phyloP scores from a whole-genome alignment of 2,113 vertebrate genomes.

The Indri indri region DNA sequence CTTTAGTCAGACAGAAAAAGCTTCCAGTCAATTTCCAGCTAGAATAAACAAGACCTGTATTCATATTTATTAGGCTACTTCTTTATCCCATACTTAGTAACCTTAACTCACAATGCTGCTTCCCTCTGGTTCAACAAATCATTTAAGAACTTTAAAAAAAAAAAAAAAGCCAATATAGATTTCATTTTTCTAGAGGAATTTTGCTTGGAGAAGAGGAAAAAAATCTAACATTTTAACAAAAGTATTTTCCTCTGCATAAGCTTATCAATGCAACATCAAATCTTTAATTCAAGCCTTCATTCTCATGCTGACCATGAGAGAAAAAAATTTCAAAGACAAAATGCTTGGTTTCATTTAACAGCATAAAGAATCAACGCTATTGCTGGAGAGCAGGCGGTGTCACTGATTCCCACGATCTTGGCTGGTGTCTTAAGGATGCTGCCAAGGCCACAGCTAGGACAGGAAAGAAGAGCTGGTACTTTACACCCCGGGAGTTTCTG shows the following conservation, averaged over 20 bases:
- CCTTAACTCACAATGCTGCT: background rate
- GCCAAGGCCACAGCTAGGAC: background rate
- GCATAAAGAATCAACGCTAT: background rate
- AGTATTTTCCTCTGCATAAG: background rate
- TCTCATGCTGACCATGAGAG: background rate
- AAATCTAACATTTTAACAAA: background rate
- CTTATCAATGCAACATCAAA: accelerated
- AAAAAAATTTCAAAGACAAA: background rate
- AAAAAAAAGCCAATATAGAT: background rate
- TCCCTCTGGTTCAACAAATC: background rate
- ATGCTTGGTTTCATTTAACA: background rate
- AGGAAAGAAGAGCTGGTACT: background rate
- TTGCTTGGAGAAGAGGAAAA: background rate
- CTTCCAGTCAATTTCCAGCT: background rate
- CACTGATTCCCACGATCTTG: background rate
- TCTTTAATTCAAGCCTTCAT: background rate
- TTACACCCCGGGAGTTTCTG: accelerated
- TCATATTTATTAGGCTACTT: background rate
- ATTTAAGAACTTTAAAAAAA: background rate
- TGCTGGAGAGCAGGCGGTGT: background rate
- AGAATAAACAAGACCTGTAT: background rate
- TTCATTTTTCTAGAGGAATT: background rate
- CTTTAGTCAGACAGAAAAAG: background rate
- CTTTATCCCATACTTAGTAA: too few relatives aligned
- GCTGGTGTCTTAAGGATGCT: background rate